Percentiles rank a stretch among this genome's conserved stretches.
Evolutionary conservation across 1,140 invertebrate species (phyloP).

Genomic region (Drosophila takahashii): DNA sequence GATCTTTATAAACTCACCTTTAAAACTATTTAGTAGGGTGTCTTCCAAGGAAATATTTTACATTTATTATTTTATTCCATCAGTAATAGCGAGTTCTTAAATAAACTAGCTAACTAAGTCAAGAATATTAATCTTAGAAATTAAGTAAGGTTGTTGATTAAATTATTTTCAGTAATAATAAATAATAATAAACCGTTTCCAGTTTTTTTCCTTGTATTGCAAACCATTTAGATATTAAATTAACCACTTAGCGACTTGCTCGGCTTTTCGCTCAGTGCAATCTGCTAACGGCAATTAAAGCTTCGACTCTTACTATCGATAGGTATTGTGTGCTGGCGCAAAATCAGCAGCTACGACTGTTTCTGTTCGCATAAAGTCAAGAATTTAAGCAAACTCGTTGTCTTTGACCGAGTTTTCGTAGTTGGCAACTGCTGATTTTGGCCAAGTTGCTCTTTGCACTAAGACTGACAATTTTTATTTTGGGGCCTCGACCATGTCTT

Average conservation of each 20-base stretch:
- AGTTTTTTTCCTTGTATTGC: too few relatives aligned
- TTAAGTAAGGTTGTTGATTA: too few relatives aligned
- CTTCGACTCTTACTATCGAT: constrained; percentile 50
- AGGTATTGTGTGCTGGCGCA: constrained; percentile 34
- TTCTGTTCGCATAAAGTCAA: constrained; percentile 57
- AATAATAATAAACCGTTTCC: too few relatives aligned
- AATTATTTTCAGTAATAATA: too few relatives aligned
- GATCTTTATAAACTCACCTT: too few relatives aligned
- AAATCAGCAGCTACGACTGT: constrained; percentile 8
- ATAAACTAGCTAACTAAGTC: too few relatives aligned
- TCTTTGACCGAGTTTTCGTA: constrained; percentile 72
- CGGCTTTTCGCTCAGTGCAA: background rate
- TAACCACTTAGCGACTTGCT: background rate
- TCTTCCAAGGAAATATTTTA: too few relatives aligned
- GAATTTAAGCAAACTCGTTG: constrained; percentile 71
- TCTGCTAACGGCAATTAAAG: constrained; percentile 74
- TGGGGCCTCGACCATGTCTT: constrained; percentile 44
- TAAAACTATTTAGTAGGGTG: too few relatives aligned
- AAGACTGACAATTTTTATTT: constrained; percentile 25
- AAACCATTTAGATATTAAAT: background rate
- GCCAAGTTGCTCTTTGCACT: constrained; percentile 33
- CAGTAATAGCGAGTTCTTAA: too few relatives aligned
- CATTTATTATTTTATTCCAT: background rate
- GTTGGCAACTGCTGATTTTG: constrained; percentile 39
- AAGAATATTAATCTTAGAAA: too few relatives aligned